Evolutionary conservation across 2,888 invertebrate genomes (phyloP).

Genomic region (Brachylomia viminalis): DNA sequence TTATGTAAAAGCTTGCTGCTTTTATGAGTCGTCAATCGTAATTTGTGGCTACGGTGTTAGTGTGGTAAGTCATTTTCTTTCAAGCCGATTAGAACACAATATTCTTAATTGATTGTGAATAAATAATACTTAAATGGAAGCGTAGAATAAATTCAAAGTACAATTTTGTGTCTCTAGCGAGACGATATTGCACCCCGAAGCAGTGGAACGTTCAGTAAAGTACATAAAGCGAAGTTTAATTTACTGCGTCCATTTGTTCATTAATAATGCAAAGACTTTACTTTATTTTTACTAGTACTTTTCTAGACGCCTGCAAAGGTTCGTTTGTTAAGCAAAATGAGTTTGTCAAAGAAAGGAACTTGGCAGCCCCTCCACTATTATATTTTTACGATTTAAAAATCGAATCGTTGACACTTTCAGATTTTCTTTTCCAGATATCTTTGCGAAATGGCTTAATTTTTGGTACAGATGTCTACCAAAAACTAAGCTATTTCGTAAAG

Average conservation of each 20-base stretch:
- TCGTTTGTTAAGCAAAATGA: neutral
- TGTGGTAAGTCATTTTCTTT: neutral
- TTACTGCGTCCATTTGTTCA: conserved; percentile 8
- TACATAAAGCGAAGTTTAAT: conserved; percentile 9
- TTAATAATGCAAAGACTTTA: conserved; percentile 8
- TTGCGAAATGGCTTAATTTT: too few species aligned
- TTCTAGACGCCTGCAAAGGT: neutral
- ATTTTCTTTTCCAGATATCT: neutral
- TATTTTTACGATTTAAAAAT: neutral
- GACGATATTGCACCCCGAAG: conserved; percentile 17
- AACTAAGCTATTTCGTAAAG: neutral
- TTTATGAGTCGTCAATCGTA: neutral
- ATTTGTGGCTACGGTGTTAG: neutral
- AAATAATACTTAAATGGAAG: conserved; percentile 5
- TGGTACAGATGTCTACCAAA: too few species aligned
- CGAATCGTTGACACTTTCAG: neutral
- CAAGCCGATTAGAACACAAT: too few species aligned
- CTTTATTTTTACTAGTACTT: neutral
- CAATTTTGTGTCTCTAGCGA: conserved; percentile 3
- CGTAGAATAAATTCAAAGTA: conserved; percentile 14
- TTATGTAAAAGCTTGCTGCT: neutral
- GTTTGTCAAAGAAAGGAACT: neutral
- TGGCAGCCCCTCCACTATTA: neutral
- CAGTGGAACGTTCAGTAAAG: conserved; percentile 5
- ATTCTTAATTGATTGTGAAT: neutral